Conservation (phyloP, 2,797 vertebrate genomes). For the Scolopax rusticola region DNA sequence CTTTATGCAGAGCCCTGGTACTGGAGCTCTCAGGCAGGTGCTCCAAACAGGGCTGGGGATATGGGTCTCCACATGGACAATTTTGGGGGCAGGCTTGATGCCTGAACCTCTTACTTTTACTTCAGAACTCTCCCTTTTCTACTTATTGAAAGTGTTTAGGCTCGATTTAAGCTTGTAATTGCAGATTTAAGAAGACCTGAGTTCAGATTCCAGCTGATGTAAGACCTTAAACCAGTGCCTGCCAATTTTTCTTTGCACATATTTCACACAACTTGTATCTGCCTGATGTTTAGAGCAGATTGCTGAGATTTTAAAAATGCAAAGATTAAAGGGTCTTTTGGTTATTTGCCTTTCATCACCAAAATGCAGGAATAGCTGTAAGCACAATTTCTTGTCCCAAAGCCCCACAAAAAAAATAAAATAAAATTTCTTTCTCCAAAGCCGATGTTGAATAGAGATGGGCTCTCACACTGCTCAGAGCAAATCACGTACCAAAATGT, state of each 20-base stretch:
- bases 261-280: background rate
- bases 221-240: background rate
- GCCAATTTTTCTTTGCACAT: background rate
- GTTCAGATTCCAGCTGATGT: background rate
- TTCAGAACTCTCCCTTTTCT: background rate
- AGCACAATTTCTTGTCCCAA: background rate
- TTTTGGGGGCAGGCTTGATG: background rate
- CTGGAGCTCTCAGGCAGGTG: background rate
- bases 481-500: background rate
- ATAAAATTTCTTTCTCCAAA: background rate
- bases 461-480: background rate
- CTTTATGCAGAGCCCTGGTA: background rate
- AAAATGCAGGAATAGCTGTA: background rate
- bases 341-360: background rate
- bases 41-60: background rate
- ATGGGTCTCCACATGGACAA: fast-evolving
- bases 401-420: background rate
- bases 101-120: background rate
- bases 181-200: background rate
- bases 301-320: background rate
- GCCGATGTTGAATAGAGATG: background rate
- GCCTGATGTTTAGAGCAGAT: background rate
- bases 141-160: background rate
- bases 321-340: background rate
- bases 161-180: background rate